Percentiles rank a stretch among this genome's conserved stretches.
Conservation (phyloP, 2,888 invertebrate genomes). For the Erebia ligea region DNA sequence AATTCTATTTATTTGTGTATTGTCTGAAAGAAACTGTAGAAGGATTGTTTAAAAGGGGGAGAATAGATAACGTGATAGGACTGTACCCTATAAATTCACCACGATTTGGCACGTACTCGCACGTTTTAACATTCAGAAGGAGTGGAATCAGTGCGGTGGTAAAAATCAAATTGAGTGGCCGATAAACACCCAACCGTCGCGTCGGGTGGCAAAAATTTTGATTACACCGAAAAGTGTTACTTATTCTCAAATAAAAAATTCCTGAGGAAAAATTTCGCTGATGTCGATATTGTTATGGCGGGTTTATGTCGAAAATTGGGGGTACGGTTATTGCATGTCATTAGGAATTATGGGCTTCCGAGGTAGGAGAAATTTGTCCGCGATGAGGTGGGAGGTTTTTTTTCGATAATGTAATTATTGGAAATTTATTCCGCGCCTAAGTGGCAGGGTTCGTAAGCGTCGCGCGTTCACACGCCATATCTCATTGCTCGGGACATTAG, state of each 20-base stretch:
- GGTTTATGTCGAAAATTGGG: constrained; percentile 83
- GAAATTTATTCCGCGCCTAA: constrained; percentile 75
- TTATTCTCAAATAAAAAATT: constrained; percentile 80
- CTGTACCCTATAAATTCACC: constrained; percentile 38
- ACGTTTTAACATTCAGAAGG: constrained; percentile 62
- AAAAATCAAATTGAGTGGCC: constrained; percentile 82
- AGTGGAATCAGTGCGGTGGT: constrained; percentile 74
- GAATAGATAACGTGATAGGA: constrained; percentile 19
- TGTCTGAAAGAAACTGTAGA: background rate
- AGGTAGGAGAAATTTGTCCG: constrained; percentile 72
- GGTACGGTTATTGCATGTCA: constrained; percentile 84
- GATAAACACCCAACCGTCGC: constrained; percentile 71
- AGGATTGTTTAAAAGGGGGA: constrained; percentile 23
- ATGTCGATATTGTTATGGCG: constrained; percentile 84
- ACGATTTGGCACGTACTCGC: constrained; percentile 56
- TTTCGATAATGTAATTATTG: constrained; percentile 81
- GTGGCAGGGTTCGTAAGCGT: constrained; percentile 49
- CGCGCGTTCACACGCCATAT: constrained; percentile 45
- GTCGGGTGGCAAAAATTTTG: constrained; percentile 72
- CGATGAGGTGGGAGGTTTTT: constrained; percentile 66
- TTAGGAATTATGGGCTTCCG: constrained; percentile 83
- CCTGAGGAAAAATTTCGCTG: constrained; percentile 73
- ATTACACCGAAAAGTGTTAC: constrained; percentile 80
- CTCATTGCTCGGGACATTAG: constrained; percentile 37
- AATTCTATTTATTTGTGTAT: background rate